phyloP scores from a whole-genome alignment of 2,888 invertebrate genomes.

The Nemurella pictetii region DNA sequence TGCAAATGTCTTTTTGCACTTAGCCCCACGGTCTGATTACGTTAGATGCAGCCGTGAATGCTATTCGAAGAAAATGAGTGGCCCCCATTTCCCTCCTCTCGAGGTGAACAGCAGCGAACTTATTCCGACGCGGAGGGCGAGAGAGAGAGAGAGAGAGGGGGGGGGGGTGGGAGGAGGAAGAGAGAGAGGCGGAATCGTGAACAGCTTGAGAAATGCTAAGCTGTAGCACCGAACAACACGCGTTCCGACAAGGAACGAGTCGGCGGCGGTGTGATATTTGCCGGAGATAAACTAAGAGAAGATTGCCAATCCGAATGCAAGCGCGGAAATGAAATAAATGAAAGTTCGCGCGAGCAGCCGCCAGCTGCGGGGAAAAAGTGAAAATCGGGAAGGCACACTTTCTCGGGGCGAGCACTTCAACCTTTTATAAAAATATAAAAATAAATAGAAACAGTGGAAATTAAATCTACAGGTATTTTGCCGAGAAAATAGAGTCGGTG shows the following conservation, averaged over 20 bases:
- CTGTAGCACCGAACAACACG: background rate
- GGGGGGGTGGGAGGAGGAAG: background rate
- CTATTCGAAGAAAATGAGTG: background rate
- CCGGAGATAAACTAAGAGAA: background rate
- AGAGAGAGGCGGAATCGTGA: background rate
- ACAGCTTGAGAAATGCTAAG: background rate
- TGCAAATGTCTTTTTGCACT: background rate
- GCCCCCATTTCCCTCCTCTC: background rate
- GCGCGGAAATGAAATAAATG: slow-evolving; percentile 3
- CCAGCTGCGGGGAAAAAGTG: background rate
- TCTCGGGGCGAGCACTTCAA: background rate
- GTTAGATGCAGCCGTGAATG: background rate
- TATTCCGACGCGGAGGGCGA: background rate
- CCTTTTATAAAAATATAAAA: background rate
- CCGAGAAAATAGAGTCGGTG: no score
- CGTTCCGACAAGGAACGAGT: background rate
- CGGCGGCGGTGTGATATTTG: background rate
- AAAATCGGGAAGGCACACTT: background rate
- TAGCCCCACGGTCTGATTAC: background rate
- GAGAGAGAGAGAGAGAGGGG: background rate
- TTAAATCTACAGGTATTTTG: background rate
- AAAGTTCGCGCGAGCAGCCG: background rate
- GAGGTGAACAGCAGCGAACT: background rate
- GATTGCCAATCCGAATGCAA: slow-evolving; percentile 9
- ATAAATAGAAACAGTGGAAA: background rate